A percentile compares a stretch with the other conserved stretches of the same genome.
These are phyloP conservation scores for Yasuhikotakia modesta DNA, from an alignment of 2,797 vertebrate genomes.

Conservation along the genomic window DNA sequence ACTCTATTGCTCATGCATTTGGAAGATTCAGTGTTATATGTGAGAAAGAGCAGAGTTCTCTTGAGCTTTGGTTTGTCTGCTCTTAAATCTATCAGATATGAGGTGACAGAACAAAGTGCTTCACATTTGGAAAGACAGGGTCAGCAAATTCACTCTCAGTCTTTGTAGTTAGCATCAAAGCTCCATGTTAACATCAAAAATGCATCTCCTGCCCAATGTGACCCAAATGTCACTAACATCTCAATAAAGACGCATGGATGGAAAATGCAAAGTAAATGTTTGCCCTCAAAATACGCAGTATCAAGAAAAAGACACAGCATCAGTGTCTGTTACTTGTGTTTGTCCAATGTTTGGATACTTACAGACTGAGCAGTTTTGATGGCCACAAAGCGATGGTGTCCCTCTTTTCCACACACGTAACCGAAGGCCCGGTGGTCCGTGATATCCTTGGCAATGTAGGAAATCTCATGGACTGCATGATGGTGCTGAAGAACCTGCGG, in stretches of 20 bases:
- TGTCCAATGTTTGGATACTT: conserved; percentile 70
- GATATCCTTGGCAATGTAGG: conserved; percentile 98
- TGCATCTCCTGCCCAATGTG: conserved; percentile 22
- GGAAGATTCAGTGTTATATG: neutral
- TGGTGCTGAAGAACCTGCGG: conserved; percentile 93
- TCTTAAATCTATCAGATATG: conserved; percentile 36
- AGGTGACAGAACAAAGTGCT: conserved; percentile 51
- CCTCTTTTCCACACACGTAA: conserved; percentile 97
- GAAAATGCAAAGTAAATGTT: conserved; percentile 21
- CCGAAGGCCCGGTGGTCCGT: conserved; percentile 98
- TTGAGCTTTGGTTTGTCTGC: conserved; percentile 8
- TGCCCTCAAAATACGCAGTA: conserved; percentile 21
- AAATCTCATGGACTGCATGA: conserved; percentile 98
- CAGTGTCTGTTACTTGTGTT: no score
- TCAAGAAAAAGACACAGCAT: no score
- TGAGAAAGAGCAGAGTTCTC: conserved; percentile 4
- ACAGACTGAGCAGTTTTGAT: conserved; percentile 98
- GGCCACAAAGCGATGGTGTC: conserved; percentile 97
- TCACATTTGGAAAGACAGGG: conserved; percentile 44
- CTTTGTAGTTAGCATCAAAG: conserved; percentile 57
- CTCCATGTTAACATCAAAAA: conserved; percentile 49
- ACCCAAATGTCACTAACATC: conserved; percentile 54
- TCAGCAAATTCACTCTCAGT: conserved; percentile 29
- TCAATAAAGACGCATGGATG: conserved; percentile 37
- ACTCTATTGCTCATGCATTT: neutral